Percentiles rank a stretch among this genome's conserved stretches.
These are phyloP conservation scores for Neofelis nebulosa DNA, from an alignment of 2,113 vertebrate species.

Conservation along the genomic window DNA sequence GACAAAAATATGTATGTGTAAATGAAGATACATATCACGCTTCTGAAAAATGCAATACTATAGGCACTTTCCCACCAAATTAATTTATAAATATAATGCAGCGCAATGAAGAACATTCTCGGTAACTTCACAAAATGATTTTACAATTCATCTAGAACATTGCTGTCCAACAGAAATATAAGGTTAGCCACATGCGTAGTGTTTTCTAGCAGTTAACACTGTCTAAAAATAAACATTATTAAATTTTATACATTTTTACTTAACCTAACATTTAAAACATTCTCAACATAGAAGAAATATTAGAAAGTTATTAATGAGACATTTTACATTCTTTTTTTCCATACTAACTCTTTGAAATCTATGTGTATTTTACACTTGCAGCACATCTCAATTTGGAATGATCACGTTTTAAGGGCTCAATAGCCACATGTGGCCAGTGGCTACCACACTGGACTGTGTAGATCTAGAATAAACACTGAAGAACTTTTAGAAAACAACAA, in stretches of 20 bases:
- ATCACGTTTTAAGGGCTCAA: background rate
- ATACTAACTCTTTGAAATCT: background rate
- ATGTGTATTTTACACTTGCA: background rate
- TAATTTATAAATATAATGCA: conserved; percentile 21
- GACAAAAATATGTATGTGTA: background rate
- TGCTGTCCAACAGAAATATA: background rate
- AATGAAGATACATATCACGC: background rate
- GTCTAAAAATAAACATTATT: background rate
- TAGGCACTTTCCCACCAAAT: background rate
- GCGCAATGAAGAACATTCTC: background rate
- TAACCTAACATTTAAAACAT: conserved; percentile 14
- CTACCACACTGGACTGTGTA: background rate
- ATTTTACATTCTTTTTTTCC: conserved; percentile 25
- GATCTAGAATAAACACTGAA: background rate
- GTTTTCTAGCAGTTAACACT: background rate
- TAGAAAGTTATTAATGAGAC: background rate
- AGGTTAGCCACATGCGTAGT: background rate
- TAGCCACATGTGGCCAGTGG: background rate
- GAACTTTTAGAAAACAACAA: background rate
- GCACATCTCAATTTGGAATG: background rate
- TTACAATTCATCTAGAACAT: conserved; percentile 18
- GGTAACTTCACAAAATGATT: conserved; percentile 19
- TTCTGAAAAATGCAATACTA: background rate
- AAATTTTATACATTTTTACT: conserved; percentile 20
- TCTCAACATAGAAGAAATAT: background rate